Percentiles rank a stretch among this genome's conserved stretches.
These are phyloP conservation scores for Lithophane semibrunnea DNA, from an alignment of 2,888 invertebrate genomes.

Conservation along the genomic window DNA sequence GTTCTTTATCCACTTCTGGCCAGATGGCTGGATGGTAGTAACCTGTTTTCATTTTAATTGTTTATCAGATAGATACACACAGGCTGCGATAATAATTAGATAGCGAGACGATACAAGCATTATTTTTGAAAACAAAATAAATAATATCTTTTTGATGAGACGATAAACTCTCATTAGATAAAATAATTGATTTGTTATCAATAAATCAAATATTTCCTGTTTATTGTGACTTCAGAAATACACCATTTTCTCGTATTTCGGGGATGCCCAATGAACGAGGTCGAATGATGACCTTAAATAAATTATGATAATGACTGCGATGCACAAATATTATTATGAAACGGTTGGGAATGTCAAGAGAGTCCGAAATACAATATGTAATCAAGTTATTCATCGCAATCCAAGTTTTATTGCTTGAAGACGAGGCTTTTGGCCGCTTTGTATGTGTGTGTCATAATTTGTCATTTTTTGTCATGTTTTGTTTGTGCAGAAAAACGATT, in stretches of 20 bases:
- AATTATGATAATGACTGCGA: constrained; percentile 24
- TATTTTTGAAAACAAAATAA: neutral
- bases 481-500: too few species aligned
- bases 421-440: too few species aligned
- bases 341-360: neutral
- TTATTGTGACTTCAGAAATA: constrained; percentile 1
- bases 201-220: constrained; percentile 25
- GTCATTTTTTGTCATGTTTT: too few species aligned
- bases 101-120: too few species aligned
- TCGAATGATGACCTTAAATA: constrained; percentile 18
- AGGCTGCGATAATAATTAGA: neutral
- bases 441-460: too few species aligned
- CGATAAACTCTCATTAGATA: constrained; percentile 20
- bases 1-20: neutral
- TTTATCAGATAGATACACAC: neutral
- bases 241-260: constrained; percentile 7
- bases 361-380: neutral
- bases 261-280: constrained; percentile 33
- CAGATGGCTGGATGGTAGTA: neutral
- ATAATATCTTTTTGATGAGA: constrained; percentile 5
- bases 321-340: constrained; percentile 35
- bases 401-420: too few species aligned
- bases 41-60: neutral
- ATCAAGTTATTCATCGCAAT: neutral
- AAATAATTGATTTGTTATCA: constrained; percentile 13